These are phyloP conservation scores for Austrolebias charrua DNA, from an alignment of 2,797 vertebrate species.

Conservation along the genomic window DNA sequence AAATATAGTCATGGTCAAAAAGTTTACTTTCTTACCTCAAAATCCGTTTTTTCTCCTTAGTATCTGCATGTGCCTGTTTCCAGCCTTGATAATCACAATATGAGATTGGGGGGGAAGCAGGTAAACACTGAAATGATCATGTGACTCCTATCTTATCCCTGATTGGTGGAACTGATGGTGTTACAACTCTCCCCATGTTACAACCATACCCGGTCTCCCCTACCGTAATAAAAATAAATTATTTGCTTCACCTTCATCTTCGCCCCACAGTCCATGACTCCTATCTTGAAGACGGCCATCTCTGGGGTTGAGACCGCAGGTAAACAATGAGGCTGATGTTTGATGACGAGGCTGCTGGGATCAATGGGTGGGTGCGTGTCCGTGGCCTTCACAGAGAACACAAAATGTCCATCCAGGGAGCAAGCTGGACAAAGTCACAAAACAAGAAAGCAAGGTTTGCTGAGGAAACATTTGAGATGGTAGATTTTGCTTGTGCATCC, in stretches of 20 bases:
- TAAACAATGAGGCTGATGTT: conserved; percentile 59
- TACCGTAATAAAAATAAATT: not conserved
- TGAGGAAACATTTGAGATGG: not conserved
- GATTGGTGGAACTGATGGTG: no score
- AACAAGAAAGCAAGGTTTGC: not conserved
- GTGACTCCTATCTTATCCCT: no score
- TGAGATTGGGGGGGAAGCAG: no score
- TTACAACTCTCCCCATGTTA: no score
- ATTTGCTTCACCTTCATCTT: conserved; percentile 52
- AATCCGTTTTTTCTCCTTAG: no score
- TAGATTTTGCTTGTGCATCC: no score
- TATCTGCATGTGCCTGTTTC: no score
- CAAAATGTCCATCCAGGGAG: conserved; percentile 74
- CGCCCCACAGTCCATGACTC: conserved; percentile 65
- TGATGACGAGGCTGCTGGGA: conserved; percentile 56
- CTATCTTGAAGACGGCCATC: conserved; percentile 69
- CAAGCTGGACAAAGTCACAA: conserved; percentile 54
- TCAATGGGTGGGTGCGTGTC: conserved; percentile 42
- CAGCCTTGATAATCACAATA: no score
- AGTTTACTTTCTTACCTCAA: no score
- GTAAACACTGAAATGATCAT: no score
- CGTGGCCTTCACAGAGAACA: conserved; percentile 65
- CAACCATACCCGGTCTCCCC: no score
- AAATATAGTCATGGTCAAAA: no score
- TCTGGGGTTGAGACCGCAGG: conserved; percentile 58